Evolutionary conservation across 2,113 vertebrate genomes (phyloP).

Genomic region (Laticauda laticaudata): DNA sequence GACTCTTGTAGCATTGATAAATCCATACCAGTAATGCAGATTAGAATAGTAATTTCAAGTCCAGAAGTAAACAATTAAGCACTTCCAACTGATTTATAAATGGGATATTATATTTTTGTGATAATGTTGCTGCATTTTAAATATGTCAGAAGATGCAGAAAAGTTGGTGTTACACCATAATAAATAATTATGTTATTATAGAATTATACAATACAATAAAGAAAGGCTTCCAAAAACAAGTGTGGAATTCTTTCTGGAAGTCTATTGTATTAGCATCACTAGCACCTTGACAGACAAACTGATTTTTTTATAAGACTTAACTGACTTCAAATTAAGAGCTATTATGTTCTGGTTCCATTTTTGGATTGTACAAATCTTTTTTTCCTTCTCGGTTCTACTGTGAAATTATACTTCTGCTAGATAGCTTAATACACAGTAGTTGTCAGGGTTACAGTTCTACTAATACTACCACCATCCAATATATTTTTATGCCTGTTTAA

Average conservation of each 20-base stretch:
- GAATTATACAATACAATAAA: background rate
- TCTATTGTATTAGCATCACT: background rate
- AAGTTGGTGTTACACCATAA: background rate
- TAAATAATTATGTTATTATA: background rate
- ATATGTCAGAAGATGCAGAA: background rate
- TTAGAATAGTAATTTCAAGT: constrained; percentile 16
- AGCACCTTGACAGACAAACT: background rate
- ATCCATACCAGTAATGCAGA: background rate
- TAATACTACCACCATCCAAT: background rate
- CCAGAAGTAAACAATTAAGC: background rate
- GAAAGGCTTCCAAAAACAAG: background rate
- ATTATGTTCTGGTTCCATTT: background rate
- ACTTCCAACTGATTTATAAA: background rate
- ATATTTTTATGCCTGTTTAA: constrained; percentile 55
- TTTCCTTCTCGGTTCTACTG: background rate
- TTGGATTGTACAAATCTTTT: background rate
- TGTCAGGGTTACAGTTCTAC: background rate
- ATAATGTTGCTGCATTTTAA: background rate
- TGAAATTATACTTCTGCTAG: background rate
- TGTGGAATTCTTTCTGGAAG: background rate
- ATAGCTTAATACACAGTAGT: background rate
- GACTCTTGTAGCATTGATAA: background rate
- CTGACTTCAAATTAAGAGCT: background rate
- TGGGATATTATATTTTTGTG: background rate
- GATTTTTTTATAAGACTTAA: background rate